These are phyloP conservation scores for Vireo griseus DNA, from an alignment of 2,797 vertebrate species.

Conservation along the genomic window DNA sequence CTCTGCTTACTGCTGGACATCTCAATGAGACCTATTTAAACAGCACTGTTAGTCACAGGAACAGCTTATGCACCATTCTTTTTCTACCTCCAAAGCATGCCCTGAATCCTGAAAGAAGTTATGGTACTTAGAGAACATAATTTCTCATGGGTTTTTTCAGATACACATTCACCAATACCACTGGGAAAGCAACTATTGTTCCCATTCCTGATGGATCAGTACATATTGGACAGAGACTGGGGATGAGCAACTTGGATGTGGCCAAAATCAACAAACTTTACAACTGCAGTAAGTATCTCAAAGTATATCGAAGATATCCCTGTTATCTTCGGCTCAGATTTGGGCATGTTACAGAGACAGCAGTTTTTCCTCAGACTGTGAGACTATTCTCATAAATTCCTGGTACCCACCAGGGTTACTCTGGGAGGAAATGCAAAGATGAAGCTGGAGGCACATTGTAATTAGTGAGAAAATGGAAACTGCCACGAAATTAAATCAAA, in stretches of 20 bases:
- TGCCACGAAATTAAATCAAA: background rate
- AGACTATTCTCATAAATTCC: background rate
- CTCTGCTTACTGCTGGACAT: background rate
- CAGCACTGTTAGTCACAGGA: background rate
- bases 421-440: background rate
- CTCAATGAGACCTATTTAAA: background rate
- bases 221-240: constrained; percentile 84
- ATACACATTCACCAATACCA: constrained; percentile 80
- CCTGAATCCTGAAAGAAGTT: background rate
- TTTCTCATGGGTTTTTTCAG: constrained; percentile 54
- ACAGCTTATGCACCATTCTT: background rate
- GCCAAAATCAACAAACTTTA: constrained; percentile 87
- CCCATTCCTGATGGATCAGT: constrained; percentile 83
- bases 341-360: background rate
- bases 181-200: constrained; percentile 83
- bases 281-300: constrained; percentile 75
- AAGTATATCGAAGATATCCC: too few species aligned
- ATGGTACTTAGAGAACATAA: background rate
- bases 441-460: background rate
- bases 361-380: background rate
- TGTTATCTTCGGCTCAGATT: background rate
- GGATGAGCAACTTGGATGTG: constrained; percentile 81
- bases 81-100: background rate
- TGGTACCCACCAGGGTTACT: background rate
- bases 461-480: background rate